phyloP scores from a whole-genome alignment of 2,888 invertebrate genomes.

The Drosophila barbarae region DNA sequence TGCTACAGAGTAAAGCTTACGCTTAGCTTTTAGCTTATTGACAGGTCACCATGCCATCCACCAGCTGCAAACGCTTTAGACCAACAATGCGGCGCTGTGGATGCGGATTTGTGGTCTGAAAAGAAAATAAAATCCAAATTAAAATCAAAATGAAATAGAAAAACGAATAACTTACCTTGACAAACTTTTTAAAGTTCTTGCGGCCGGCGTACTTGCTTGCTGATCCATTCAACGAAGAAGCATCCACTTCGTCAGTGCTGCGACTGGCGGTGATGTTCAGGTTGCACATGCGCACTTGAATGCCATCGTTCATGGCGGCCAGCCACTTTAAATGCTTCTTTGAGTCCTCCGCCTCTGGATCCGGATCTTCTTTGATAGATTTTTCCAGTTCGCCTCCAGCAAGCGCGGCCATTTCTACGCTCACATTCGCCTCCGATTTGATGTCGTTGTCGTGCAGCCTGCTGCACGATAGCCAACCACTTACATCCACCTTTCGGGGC shows the following conservation, averaged over 20 bases:
- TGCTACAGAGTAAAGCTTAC: not conserved
- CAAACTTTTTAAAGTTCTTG: conserved; percentile 77
- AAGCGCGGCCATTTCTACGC: not conserved
- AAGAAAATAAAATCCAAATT: not conserved
- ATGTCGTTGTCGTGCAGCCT: conserved; percentile 53
- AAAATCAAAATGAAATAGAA: not conserved
- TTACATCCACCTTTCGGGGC: conserved; percentile 56
- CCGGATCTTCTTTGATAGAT: conserved; percentile 41
- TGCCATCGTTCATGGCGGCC: conserved; percentile 66
- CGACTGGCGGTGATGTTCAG: conserved; percentile 48
- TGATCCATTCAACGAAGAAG: conserved; percentile 5
- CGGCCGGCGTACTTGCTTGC: conserved; percentile 39
- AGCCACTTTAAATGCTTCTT: conserved; percentile 63
- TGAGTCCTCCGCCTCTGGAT: conserved; percentile 27
- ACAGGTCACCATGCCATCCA: conserved; percentile 51
- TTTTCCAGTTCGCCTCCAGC: conserved; percentile 8
- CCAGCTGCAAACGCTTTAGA: conserved; percentile 52
- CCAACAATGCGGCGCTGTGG: conserved; percentile 60
- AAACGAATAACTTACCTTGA: conserved; percentile 67
- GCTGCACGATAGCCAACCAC: conserved; percentile 75
- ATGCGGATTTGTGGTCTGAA: conserved; percentile 61
- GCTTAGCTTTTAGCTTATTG: not conserved
- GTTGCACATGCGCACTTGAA: conserved; percentile 67
- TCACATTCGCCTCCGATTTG: conserved; percentile 42
- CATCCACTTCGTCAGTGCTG: conserved; percentile 27